Base-by-base conservation (phyloP, 2,797 vertebrate species). In the Vireo griseus region DNA sequence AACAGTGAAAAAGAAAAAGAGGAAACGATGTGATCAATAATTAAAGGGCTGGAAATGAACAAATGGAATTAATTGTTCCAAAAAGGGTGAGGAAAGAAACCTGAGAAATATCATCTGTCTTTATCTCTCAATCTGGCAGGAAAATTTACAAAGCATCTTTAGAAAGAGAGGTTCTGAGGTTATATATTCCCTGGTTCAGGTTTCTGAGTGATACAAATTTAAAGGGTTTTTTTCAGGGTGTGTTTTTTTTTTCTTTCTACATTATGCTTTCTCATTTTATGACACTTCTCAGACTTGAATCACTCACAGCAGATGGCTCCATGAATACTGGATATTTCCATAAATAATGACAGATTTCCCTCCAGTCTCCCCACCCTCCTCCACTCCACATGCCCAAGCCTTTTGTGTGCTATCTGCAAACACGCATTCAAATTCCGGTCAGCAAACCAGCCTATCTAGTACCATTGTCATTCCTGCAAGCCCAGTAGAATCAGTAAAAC, bases 291-390 rank as follows among this genome's bases (percentile, higher is more conserved):
- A 92, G 75, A 92, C 55, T 90, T 95, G 76, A 97, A 94, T 96
- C 76, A 88, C 73, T 96, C 86, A 83, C 45, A 96, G 82, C 80
- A 96, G 92, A 97, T 96, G 92, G 85, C 74, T 95, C 73, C 54
- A 80, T 95, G 90, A 96, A 96, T 90, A 95, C 86, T 82, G 88
- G 86, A 85, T 94, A 96, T 97, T 96, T 97, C 93, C 94, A 91
- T 95, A 96, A 95, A 92, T 94, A 96, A 95, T 96, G 88, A 95
- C 79, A 96, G 78, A 96, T 92, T 97, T 96, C 89, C 86, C 82
- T 96, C 67, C 86, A 89, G 71, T 95, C 87, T 94, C 89, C 54
- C 85, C 87, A 93, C 94, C 95, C 87, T 95, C 61, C 90, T 94
- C 86, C 78, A 83, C 86, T 96, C 85, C 92, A 92, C 90, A 92